Percentiles rank a stretch among this genome's conserved stretches.
Evolutionary conservation across 2,888 invertebrate genomes (phyloP).

Genomic region (Scaptomyza polygonia): DNA sequence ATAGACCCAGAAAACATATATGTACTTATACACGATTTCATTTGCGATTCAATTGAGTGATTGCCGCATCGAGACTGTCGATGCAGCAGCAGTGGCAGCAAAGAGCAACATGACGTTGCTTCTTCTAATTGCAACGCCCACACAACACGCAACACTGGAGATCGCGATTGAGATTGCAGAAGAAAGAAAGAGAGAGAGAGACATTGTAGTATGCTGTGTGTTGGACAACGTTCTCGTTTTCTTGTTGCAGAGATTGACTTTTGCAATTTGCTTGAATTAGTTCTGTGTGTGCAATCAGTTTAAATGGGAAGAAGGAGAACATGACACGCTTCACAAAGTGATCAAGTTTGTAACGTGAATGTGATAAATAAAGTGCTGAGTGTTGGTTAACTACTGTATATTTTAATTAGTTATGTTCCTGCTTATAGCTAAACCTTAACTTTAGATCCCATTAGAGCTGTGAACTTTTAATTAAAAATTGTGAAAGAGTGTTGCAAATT

Average conservation of each 20-base stretch:
- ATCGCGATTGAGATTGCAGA: conserved; percentile 66
- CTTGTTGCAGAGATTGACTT: conserved; percentile 65
- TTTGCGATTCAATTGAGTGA: conserved; percentile 66
- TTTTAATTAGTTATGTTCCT: too few species aligned
- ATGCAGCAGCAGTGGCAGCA: conserved; percentile 12
- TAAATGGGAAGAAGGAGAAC: background rate
- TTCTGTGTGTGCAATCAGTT: conserved; percentile 23
- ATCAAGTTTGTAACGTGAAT: conserved; percentile 12
- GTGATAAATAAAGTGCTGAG: background rate
- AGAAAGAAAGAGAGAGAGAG: conserved; percentile 46
- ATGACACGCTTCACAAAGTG: background rate
- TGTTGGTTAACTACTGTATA: background rate
- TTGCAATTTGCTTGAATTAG: conserved; percentile 71
- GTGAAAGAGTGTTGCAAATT: background rate
- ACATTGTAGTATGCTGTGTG: conserved; percentile 1
- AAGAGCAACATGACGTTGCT: conserved; percentile 58
- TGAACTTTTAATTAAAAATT: background rate
- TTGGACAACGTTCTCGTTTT: conserved; percentile 46
- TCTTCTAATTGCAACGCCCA: conserved; percentile 79
- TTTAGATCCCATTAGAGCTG: background rate
- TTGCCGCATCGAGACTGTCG: conserved; percentile 54
- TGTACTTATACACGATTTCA: conserved; percentile 20
- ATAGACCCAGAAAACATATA: conserved; percentile 5
- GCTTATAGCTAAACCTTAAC: too few species aligned
- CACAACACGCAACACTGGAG: conserved; percentile 51